Evolutionary conservation across 1,140 invertebrate genomes (phyloP).

Genomic region (Ganaspis sp.): DNA sequence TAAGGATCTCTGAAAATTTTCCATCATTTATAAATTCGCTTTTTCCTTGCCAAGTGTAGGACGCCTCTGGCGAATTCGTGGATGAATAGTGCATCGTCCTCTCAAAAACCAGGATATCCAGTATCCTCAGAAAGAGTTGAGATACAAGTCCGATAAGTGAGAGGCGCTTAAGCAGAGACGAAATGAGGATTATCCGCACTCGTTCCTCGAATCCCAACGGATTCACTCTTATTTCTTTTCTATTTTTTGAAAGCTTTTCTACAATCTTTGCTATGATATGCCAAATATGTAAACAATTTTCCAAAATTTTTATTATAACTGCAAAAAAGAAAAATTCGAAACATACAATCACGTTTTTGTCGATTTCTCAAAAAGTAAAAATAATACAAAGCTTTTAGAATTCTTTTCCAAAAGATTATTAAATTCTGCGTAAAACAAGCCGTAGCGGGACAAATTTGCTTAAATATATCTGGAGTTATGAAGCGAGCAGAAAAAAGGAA

Average conservation of each 20-base stretch:
- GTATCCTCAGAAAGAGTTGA: conserved; percentile 34
- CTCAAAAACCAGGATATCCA: conserved; percentile 26
- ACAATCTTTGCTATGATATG: too few relatives aligned
- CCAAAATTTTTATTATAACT: too few relatives aligned
- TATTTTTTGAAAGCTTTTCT: neutral
- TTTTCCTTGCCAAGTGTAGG: neutral
- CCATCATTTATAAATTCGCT: neutral
- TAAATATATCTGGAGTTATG: too few relatives aligned
- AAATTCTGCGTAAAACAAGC: too few relatives aligned
- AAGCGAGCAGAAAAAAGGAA: too few relatives aligned
- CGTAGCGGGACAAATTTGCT: too few relatives aligned
- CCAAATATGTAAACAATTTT: too few relatives aligned
- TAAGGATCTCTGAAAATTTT: neutral
- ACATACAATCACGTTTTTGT: too few relatives aligned
- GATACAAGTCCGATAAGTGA: conserved; percentile 66
- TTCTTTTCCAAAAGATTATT: too few relatives aligned
- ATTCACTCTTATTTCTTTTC: neutral
- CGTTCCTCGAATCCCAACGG: conserved; percentile 45
- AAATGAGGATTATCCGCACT: conserved; percentile 62
- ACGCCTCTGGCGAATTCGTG: neutral
- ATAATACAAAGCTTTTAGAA: too few relatives aligned
- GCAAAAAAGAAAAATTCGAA: too few relatives aligned
- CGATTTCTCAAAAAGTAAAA: too few relatives aligned
- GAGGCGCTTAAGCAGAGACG: conserved; percentile 56
- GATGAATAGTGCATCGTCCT: conserved; percentile 29